Percentiles rank a stretch among this genome's conserved stretches.
phyloP scores from a whole-genome alignment of 2,113 vertebrate species.

The Pomatostomus ruficeps region DNA sequence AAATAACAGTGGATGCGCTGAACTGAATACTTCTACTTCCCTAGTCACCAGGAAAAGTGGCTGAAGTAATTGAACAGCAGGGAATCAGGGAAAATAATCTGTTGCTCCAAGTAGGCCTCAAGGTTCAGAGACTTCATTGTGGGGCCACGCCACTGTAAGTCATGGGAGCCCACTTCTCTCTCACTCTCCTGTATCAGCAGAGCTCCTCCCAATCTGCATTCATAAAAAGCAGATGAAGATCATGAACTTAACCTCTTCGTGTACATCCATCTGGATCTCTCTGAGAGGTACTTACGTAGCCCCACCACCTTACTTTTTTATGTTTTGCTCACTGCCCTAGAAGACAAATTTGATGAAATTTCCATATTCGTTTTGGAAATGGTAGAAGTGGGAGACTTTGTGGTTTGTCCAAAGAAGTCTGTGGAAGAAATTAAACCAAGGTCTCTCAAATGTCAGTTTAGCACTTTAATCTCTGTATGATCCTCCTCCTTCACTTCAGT shows the following conservation, averaged over 20 bases:
- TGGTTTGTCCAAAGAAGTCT: not conserved
- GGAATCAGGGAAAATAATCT: not conserved
- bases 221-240: not conserved
- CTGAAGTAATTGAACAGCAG: not conserved
- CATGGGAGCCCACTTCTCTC: not conserved
- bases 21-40: not conserved
- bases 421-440: not conserved
- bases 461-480: not conserved
- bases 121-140: not conserved
- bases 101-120: not conserved
- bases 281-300: not conserved
- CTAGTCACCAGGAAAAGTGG: not conserved
- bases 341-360: not conserved
- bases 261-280: not conserved
- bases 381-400: not conserved
- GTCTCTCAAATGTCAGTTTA: not conserved
- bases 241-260: not conserved
- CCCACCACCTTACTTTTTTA: not conserved
- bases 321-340: not conserved
- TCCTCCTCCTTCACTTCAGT: not conserved
- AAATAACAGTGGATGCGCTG: not conserved
- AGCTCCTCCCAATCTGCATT: not conserved
- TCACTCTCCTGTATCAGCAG: not conserved
- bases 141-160: not conserved
- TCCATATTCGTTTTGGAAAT: not conserved